Base-by-base conservation (phyloP, 2,888 invertebrate genomes). In the Zele albiditarsus region DNA sequence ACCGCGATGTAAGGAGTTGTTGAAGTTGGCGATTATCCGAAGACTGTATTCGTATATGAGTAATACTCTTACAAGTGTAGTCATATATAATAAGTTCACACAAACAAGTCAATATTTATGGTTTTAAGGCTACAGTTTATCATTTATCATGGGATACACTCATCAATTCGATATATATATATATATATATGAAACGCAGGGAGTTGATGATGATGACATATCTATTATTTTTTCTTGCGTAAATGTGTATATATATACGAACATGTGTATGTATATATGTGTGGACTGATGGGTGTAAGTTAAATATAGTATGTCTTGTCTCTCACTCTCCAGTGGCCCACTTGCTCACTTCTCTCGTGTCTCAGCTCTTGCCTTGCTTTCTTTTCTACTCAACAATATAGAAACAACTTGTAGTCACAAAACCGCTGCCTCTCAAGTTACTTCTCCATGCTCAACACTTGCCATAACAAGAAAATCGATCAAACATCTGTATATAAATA, bases 281-380 rank as follows among this genome's bases (percentile, higher is more conserved):
- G 63, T 6, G n/a, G 3, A 60, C 2, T 27, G 62, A 27, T 38
- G 49, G 46, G 28, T 65, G 46, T 38, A 63, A 76, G 77, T 75
- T 78, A 78, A 74, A 78, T 77, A 78, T 78, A 75, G 68, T 53
- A 20, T 53, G 20, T 65, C 71, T 78, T 78, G 78, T 79, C 83
- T 83, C 84, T 82, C 82, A 78, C 84, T 84, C 83, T 82, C 82
- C 83, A 80, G 82, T 86, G 86, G 83, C 84, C 84, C 83, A 86
- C 84, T 86, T 85, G 81, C 82, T 82, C 78, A 75, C 67, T 65
- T 46, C 77, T 62, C 58, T 71, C 38, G 31, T 42, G 42, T 23
- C n/a, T 25, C 46, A 25, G 12, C 28, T 38, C 63, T 77, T 23
- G 71, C 63, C 73, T 74, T 69, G 42, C 74, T 73, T 70, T 66